Conservation (phyloP, 2,797 vertebrate species). For the Geotrypetes seraphini region DNA sequence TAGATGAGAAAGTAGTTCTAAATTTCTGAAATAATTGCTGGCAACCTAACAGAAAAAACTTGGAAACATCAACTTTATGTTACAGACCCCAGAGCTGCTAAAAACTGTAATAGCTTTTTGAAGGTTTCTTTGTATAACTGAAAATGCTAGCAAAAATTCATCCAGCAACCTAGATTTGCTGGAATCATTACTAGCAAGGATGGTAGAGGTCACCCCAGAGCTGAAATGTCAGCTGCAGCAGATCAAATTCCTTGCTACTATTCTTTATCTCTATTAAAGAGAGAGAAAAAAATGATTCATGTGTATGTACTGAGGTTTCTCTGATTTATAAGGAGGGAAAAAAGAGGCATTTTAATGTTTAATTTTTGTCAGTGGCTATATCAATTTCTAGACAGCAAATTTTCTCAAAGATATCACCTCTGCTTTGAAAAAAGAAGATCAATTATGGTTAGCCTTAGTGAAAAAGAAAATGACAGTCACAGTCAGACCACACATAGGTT, state of each 20-base stretch:
- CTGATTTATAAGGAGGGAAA: neutral
- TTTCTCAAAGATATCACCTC: neutral
- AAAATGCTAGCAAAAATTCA: neutral
- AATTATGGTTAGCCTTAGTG: accelerated
- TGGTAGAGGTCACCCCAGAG: accelerated
- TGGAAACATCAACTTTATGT: too few relatives aligned
- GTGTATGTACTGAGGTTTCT: neutral
- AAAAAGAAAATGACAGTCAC: neutral
- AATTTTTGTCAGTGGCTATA: neutral
- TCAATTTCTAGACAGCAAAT: neutral
- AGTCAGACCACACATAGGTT: too few relatives aligned
- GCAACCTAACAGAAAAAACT: too few relatives aligned
- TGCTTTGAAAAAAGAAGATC: neutral
- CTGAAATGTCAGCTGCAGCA: neutral
- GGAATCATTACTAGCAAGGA: neutral
- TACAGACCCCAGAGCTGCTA: accelerated
- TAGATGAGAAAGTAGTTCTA: too few relatives aligned
- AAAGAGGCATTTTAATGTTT: neutral
- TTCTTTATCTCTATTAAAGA: accelerated
- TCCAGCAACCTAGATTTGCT: accelerated
- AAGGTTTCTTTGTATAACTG: neutral
- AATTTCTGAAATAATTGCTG: too few relatives aligned
- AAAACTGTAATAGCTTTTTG: neutral
- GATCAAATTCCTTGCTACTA: neutral
- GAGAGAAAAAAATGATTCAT: neutral